Percentiles rank a stretch among this genome's conserved stretches.
phyloP scores from a whole-genome alignment of 2,113 vertebrate species.

The Lophotis ruficrista region DNA sequence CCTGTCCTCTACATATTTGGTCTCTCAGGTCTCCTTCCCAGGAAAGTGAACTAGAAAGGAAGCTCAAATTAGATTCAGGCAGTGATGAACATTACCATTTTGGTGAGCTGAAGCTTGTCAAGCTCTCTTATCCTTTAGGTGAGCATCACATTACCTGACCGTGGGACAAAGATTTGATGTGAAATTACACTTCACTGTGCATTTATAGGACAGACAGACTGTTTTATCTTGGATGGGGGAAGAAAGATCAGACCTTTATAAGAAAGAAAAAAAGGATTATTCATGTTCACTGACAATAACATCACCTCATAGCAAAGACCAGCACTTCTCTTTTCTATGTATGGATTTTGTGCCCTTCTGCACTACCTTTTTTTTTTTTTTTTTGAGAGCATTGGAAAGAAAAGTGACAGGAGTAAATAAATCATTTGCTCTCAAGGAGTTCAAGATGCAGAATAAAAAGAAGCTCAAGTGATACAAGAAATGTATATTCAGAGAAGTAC shows the following conservation, averaged over 20 bases:
- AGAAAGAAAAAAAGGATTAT: slow-evolving; percentile 9
- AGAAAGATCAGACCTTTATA: slow-evolving; percentile 20
- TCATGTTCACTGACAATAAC: slow-evolving; percentile 4
- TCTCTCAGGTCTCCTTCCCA: not conserved
- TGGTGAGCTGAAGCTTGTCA: slow-evolving; percentile 57
- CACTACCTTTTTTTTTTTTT: not conserved
- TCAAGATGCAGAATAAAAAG: not conserved
- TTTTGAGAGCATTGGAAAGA: not conserved
- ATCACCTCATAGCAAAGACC: not conserved
- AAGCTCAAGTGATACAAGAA: not conserved
- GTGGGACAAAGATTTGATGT: slow-evolving; percentile 36
- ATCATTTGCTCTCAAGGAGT: not conserved
- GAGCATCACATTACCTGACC: slow-evolving; percentile 14
- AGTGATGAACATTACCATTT: slow-evolving; percentile 54
- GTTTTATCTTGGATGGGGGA: slow-evolving; percentile 12
- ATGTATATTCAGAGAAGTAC: not conserved
- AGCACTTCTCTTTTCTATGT: not conserved
- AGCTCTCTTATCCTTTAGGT: slow-evolving; percentile 30
- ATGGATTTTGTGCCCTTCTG: slow-evolving; percentile 47
- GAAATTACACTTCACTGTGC: slow-evolving; percentile 60
- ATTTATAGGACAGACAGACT: slow-evolving; percentile 50
- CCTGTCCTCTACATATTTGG: not conserved
- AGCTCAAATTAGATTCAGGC: slow-evolving; percentile 41
- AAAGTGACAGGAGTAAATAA: slow-evolving; percentile 38
- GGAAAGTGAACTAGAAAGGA: slow-evolving; percentile 2